Evolutionary conservation across 2,888 invertebrate species (phyloP), one percentile per base, ranked within the genome.

Genomic region (Xanthorhoe designata): DNA sequence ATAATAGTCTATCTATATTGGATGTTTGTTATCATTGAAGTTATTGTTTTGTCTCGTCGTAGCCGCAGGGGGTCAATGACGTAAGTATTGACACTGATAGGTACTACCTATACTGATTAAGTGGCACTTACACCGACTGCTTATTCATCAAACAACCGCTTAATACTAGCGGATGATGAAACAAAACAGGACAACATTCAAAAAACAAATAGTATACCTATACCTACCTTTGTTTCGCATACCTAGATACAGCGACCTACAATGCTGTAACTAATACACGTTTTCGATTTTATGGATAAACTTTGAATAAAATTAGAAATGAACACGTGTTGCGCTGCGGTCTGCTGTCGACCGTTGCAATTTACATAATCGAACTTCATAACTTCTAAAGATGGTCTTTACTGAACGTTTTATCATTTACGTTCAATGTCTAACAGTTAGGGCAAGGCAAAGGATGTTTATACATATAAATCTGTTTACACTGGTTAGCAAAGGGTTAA

Each of bases 131-230:
- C n/a, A n/a, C 75, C 54, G 57, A 53, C 49, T 24, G 24, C 62
- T 71, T 69, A 70, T 74, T 78, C 75, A 74, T 71, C 78, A 78
- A 78, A 79, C 79, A 81, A 60, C 47, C 59, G 56, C 56, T 67
- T 45, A 35, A 35, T 29, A 15, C 35, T 69, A 64, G 53, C 64
- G 72, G 63, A 69, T 75, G 70, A 68, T 67, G 68, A 74, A 69
- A 74, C 61, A 51, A 61, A 80, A 75, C 77, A 78, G 51, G 57
- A 61, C 62, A 42, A 71, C 62, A 68, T 61, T 51, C 32, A 61
- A 54, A 51, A 66, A 63, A 13, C 52, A 53, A 53, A 4, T n/a
- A n/a, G n/a, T n/a, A n/a, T n/a, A n/a, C n/a, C n/a, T n/a, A 24
- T n/a, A 47, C 53, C 61, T 56, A 8, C 35, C 56, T 38, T 24